Evolutionary conservation across 1,140 invertebrate species (phyloP).

Genomic region (Sitobion miscanthi): DNA sequence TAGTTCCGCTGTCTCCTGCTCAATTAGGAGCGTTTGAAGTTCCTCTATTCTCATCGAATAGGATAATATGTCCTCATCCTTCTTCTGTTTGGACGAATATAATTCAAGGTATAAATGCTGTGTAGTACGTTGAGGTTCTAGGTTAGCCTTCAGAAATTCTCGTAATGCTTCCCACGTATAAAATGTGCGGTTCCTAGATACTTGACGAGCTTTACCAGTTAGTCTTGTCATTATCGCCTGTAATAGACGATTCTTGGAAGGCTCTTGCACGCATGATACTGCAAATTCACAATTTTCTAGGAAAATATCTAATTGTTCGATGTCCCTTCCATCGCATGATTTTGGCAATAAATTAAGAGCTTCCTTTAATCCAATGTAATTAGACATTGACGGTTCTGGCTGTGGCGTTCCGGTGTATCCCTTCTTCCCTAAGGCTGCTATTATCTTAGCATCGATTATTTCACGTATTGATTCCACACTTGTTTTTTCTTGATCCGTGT

Average conservation of each 20-base stretch:
- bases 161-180: neutral
- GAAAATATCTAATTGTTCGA: neutral
- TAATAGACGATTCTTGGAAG: neutral
- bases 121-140: neutral
- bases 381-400: too few relatives aligned
- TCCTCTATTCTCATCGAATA: too few relatives aligned
- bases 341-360: neutral
- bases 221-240: neutral
- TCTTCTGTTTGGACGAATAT: neutral
- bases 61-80: neutral
- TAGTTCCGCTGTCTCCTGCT: too few relatives aligned
- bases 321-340: neutral
- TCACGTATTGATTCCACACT: too few relatives aligned
- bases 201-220: neutral
- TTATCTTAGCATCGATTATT: too few relatives aligned
- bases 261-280: neutral
- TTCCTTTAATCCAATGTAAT: neutral
- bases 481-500: too few relatives aligned
- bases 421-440: too few relatives aligned
- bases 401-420: too few relatives aligned
- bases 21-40: too few relatives aligned
- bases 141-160: neutral
- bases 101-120: neutral
- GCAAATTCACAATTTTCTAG: conserved; percentile 1
- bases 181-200: neutral